Conservation (phyloP, 2,113 vertebrate genomes). For the Vimba vimba region DNA sequence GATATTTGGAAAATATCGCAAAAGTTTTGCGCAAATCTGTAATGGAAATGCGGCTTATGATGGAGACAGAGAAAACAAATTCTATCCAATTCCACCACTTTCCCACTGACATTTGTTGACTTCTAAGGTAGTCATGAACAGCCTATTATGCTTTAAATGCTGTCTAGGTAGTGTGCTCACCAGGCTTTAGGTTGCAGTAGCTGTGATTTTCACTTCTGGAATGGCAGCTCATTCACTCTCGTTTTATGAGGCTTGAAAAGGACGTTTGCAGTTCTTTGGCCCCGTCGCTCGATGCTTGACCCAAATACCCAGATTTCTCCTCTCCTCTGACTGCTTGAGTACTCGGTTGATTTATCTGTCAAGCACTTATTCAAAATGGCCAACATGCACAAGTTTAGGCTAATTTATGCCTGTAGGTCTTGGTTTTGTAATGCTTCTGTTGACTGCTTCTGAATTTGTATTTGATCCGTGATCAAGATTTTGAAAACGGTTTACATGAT, state of each 20-base stretch:
- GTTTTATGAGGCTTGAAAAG: conserved; percentile 4
- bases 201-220: background rate
- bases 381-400: background rate
- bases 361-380: background rate
- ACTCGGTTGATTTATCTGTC: background rate
- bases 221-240: background rate
- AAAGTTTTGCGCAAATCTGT: too few relatives aligned
- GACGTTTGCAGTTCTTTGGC: background rate
- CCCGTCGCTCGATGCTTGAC: background rate
- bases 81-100: background rate
- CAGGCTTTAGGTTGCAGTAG: background rate
- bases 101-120: background rate
- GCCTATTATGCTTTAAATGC: background rate
- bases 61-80: too few relatives aligned
- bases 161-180: background rate
- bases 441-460: too few relatives aligned
- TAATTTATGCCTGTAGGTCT: background rate
- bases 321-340: background rate
- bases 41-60: too few relatives aligned
- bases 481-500: background rate
- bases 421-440: background rate
- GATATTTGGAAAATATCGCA: too few relatives aligned
- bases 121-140: background rate
- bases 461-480: too few relatives aligned
- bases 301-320: background rate